Evolutionary conservation across 2,113 vertebrate species (phyloP).

Genomic region (Psittacara wagleri): DNA sequence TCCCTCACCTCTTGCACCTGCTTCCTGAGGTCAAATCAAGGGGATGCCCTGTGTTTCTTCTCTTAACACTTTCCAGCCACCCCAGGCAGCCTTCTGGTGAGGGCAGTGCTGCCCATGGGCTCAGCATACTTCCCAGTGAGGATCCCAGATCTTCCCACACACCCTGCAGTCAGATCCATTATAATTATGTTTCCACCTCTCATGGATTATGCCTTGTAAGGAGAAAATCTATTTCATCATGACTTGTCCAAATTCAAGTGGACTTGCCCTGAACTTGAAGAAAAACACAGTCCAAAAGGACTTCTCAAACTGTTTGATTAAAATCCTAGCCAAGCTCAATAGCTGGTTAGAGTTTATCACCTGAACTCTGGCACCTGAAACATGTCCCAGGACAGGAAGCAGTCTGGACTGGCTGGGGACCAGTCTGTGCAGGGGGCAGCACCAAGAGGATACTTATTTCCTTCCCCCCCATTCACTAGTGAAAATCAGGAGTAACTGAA

Average conservation of each 20-base stretch:
- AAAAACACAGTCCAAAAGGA: neutral
- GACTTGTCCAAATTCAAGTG: neutral
- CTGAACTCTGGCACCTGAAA: neutral
- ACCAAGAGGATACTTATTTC: neutral
- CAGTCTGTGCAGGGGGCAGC: neutral
- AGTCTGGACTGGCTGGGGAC: neutral
- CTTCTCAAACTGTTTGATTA: neutral
- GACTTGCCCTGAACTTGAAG: neutral
- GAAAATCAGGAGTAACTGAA: neutral
- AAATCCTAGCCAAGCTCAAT: neutral
- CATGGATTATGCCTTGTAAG: neutral
- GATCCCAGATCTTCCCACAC: neutral
- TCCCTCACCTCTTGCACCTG: neutral
- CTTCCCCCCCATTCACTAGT: neutral
- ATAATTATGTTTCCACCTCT: neutral
- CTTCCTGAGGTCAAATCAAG: neutral
- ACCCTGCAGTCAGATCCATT: neutral
- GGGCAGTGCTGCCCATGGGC: fast-evolving
- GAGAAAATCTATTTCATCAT: neutral
- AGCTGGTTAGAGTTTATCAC: neutral
- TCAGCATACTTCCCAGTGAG: neutral
- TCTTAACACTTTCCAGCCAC: neutral
- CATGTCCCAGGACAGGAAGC: fast-evolving
- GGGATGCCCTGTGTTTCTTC: neutral
- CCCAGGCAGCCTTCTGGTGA: neutral